phyloP scores from a whole-genome alignment of 2,888 invertebrate species.

The Macrophya alboannulata region DNA sequence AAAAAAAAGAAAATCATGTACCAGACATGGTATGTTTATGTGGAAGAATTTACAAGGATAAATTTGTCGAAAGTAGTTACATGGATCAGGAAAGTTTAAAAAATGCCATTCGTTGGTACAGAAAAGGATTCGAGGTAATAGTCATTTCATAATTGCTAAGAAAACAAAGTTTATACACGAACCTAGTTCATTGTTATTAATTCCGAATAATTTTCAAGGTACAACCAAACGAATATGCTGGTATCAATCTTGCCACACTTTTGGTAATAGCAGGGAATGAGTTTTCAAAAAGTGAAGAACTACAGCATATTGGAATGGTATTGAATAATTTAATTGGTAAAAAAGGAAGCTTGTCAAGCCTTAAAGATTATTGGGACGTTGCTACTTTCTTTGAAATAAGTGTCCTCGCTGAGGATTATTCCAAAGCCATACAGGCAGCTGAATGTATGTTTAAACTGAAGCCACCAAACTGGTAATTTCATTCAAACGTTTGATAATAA shows the following conservation, averaged over 20 bases:
- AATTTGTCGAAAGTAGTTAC: slow-evolving; percentile 98
- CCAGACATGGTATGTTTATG: slow-evolving; percentile 99
- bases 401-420: slow-evolving; percentile 97
- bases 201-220: slow-evolving; percentile 79
- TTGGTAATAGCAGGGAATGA: slow-evolving; percentile 98
- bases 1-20: slow-evolving; percentile 96
- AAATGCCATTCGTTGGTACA: slow-evolving; percentile 98
- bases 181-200: slow-evolving; percentile 21
- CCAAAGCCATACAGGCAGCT: slow-evolving; percentile 98
- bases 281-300: slow-evolving; percentile 94
- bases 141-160: neutral
- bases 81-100: slow-evolving; percentile 93
- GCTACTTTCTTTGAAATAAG: slow-evolving; percentile 99
- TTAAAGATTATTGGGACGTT: slow-evolving; percentile 99
- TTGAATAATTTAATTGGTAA: slow-evolving; percentile 98
- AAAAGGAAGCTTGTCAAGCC: slow-evolving; percentile 95
- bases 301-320: slow-evolving; percentile 96
- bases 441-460: slow-evolving; percentile 96
- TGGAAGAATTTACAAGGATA: slow-evolving; percentile 98
- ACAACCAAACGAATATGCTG: slow-evolving; percentile 99
- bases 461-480: slow-evolving; percentile 90
- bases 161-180: neutral
- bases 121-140: slow-evolving; percentile 93
- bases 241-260: slow-evolving; percentile 98
- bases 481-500: neutral